Base-by-base conservation (phyloP, 2,113 vertebrate species). In the Crotophaga sulcirostris region DNA sequence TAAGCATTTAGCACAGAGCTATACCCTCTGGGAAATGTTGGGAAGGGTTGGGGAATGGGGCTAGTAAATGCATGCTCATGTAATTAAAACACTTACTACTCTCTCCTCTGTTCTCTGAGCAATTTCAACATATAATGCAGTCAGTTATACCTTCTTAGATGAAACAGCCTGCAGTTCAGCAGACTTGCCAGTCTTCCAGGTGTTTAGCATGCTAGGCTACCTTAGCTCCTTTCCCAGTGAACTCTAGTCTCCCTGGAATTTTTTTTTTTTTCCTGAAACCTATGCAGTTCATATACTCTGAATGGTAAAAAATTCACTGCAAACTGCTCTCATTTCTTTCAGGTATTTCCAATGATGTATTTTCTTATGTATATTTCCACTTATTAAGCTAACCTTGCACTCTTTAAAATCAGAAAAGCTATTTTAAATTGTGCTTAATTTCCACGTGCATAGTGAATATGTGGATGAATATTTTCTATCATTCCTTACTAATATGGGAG, bases 401-500 rank as follows among this genome's bases (percentile, higher is more conserved):
- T 54, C 63, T 59, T 83, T 76, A 85, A 80, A 84, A 67, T 78
- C n/a, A 42, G 20, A 51, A 67, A 83, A 89, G 36, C 13, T 64
- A 21, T 90, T 92, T 86, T 60, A 87, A 87, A 52, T 59, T 42
- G 34, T 44, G 34, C 56, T 75, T 83, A 12, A 82, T 91, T 93
- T 85, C 88, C 74, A 51, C 73, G n/a, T 47, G 40, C 28, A 67
- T 42, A 31, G 38, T 73, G 76, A 84, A 84, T 84, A 60, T 0
- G 1, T 87, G 74, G 88, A 76, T 63, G 54, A 88, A 23, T 94
- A 77, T 93, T 36, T 90, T 51, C 70, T 67, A 75, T 93, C 73
- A 92, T 90, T 94, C 76, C 80, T 89, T 93, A 77, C 55, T 81
- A 68, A 81, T 62, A 66, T 18, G 19, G 68, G 58, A 93, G 51